phyloP scores from a whole-genome alignment of 2,797 vertebrate genomes.

The Leptoclinus maculatus region DNA sequence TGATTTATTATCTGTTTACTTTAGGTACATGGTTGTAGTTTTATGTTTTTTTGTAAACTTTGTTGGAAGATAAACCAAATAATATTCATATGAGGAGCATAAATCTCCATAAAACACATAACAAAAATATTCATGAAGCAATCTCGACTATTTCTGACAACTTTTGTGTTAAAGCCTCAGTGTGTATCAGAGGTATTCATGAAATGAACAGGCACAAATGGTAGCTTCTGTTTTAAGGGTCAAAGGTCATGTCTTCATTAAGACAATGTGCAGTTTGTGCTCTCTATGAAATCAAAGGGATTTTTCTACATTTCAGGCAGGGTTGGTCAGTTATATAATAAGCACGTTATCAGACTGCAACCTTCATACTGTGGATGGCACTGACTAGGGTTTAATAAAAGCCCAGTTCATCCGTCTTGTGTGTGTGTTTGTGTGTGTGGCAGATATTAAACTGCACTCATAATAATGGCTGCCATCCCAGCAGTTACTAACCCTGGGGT shows the following conservation, averaged over 20 bases:
- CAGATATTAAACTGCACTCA: conserved; percentile 47
- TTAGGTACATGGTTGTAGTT: not conserved
- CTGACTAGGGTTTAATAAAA: conserved; percentile 28
- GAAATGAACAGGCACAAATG: not conserved
- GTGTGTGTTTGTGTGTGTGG: conserved; percentile 11
- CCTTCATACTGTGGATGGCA: conserved; percentile 5
- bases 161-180: not conserved
- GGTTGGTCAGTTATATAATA: conserved; percentile 4
- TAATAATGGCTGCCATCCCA: conserved; percentile 55
- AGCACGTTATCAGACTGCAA: conserved; percentile 6
- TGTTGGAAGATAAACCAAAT: not conserved
- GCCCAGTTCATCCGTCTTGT: conserved; percentile 17
- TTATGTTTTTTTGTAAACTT: not conserved
- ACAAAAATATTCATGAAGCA: not conserved
- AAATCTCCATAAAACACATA: not conserved
- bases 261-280: not conserved
- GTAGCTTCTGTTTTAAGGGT: not conserved
- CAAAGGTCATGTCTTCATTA: not conserved
- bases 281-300: not conserved
- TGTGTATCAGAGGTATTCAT: not conserved
- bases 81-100: not conserved
- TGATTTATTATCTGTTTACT: not conserved
- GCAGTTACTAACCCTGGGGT: conserved; percentile 56
- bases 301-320: not conserved
- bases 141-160: not conserved